Percentiles rank a stretch among this genome's conserved stretches.
Conservation (phyloP, 2,888 invertebrate species). For the Ceriagrion tenellum region DNA sequence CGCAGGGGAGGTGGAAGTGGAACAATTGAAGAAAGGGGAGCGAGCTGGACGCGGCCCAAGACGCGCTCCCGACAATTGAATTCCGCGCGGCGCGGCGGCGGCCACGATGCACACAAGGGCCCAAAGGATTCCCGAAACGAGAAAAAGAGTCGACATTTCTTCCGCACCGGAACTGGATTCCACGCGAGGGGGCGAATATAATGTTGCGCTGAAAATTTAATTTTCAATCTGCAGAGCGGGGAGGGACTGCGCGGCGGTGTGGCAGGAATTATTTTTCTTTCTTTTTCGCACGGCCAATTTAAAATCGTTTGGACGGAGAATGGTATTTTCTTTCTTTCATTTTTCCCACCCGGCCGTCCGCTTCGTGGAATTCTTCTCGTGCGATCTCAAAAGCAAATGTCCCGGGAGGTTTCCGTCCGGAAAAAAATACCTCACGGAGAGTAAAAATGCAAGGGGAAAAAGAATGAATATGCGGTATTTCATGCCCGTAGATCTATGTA, state of each 20-base stretch:
- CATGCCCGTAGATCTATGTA: not conserved
- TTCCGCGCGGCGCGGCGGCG: conserved; percentile 2
- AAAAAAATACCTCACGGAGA: not conserved
- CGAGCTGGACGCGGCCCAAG: conserved; percentile 51
- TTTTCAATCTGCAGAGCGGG: conserved; percentile 14
- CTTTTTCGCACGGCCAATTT: not conserved
- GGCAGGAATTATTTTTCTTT: not conserved
- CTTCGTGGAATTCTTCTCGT: not conserved
- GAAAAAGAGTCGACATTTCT: not conserved
- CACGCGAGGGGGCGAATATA: not conserved
- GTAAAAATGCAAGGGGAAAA: not conserved
- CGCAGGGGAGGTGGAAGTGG: not conserved
- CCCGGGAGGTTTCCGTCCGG: not conserved
- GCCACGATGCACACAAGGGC: not conserved
- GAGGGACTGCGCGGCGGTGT: not conserved
- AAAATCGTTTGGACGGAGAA: conserved; percentile 9
- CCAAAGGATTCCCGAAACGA: not conserved
- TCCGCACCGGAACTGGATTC: not conserved
- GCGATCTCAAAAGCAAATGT: not conserved
- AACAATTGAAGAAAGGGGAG: not conserved
- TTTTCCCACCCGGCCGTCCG: not conserved
- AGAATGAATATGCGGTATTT: not conserved
- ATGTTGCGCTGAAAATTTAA: conserved; percentile 39
- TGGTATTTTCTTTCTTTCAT: not conserved
- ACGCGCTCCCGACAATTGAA: conserved; percentile 54